Base-by-base conservation (phyloP, 2,113 vertebrate genomes). In the Calypte anna region DNA sequence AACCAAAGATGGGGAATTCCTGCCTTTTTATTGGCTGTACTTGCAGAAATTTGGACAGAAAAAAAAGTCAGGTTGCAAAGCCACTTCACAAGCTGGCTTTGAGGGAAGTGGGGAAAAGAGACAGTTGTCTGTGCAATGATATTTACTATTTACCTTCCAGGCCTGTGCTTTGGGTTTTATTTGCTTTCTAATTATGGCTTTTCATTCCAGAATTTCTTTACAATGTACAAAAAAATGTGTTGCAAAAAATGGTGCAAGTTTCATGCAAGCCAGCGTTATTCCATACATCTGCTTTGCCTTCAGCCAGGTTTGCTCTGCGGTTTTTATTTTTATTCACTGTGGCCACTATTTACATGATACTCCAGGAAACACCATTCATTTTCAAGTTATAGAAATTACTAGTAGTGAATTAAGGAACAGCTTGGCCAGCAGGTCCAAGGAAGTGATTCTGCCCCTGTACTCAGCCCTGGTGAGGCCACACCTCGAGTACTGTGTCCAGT, bases 1-100 rank as follows among this genome's bases (percentile, higher is more conserved):
- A 83, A 83, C 53, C 64, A 70, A 91, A 72, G 59, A 91, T 91
- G 92, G 69, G 64, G 89, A 94, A 90, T 48, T 86, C 69, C 69
- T 86, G 21, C 50, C 9, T 83, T 95, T 90, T 86, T 88, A 80
- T 83, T 90, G 88, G 55, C 58, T 73, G 36, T 68, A 64, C 79
- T 81, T 83, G 50, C 31, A 86, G 53, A 88, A 88, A 81, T 74
- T 88, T 50, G 14, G 63, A 69, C 40, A 82, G 50, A 67, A 82
- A 67, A 82, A 82, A 8, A 20, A 58, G 62, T 38, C 74, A 83
- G 53, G 84, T 80, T 85, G 24, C 69, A 69, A 18, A 80, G 50
- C 28, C 62, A 30, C 23, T 87, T 73, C 53, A 51, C 50, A 44
- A 85, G n/a, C 55, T 91, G 50, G 12, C 69, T 95, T 88, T 86